A percentile compares a stretch with the other conserved stretches of the same genome.
Conservation (phyloP, 2,888 invertebrate species). For the Syrista parreyssii region DNA sequence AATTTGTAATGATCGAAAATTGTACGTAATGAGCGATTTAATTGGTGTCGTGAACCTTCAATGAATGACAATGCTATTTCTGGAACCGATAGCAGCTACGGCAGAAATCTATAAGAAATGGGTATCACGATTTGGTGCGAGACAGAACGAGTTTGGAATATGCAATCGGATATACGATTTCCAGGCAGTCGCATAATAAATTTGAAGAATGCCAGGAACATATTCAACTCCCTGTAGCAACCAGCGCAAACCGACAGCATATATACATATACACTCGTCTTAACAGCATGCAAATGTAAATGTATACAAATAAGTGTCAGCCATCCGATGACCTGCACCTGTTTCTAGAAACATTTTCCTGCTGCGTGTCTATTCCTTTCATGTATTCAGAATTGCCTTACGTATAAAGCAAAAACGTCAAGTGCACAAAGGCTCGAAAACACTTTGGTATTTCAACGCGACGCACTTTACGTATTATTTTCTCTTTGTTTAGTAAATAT, state of each 20-base stretch:
- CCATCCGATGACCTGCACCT: background rate
- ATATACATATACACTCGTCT: background rate
- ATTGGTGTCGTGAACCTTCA: background rate
- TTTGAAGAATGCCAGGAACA: background rate
- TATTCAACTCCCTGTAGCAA: background rate
- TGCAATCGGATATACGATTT: background rate
- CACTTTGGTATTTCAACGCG: background rate
- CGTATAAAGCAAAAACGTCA: background rate
- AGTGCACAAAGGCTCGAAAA: background rate
- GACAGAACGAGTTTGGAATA: background rate
- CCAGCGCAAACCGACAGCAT: background rate
- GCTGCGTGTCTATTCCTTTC: background rate
- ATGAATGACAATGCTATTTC: background rate
- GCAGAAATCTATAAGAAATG: background rate
- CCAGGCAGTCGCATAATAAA: background rate
- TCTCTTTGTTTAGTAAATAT: background rate
- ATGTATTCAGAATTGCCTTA: background rate
- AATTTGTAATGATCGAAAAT: background rate
- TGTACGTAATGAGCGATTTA: background rate
- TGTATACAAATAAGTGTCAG: background rate
- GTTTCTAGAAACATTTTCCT: background rate
- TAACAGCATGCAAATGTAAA: slow-evolving; percentile 1
- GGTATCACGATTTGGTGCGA: background rate
- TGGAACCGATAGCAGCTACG: background rate
- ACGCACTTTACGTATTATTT: background rate